Percentiles rank a stretch among this genome's conserved stretches.
Evolutionary conservation across 2,888 invertebrate species (phyloP).

Genomic region (Ormia ochracea): DNA sequence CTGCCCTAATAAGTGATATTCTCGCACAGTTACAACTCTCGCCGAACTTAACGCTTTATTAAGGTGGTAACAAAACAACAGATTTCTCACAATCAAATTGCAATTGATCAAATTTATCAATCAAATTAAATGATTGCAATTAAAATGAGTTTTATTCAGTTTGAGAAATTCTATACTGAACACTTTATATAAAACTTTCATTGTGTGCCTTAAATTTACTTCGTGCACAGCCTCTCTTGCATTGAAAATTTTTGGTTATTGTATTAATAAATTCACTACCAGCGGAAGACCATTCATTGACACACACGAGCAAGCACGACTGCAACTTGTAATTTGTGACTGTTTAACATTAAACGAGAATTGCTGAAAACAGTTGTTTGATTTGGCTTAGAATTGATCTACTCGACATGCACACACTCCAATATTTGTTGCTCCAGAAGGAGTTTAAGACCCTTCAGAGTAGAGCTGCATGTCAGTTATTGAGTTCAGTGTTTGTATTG

Average conservation of each 20-base stretch:
- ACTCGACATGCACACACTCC: too few species aligned
- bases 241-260: background rate
- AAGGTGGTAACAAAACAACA: too few species aligned
- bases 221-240: background rate
- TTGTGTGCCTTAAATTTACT: background rate
- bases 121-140: too few species aligned
- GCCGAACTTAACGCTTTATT: too few species aligned
- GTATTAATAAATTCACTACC: slow-evolving; percentile 7
- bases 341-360: slow-evolving; percentile 25
- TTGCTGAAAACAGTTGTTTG: slow-evolving; percentile 28
- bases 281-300: background rate
- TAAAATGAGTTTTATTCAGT: too few species aligned
- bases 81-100: too few species aligned
- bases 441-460: slow-evolving; percentile 23
- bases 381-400: slow-evolving; percentile 5
- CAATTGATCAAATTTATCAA: too few species aligned
- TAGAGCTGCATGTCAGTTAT: background rate
- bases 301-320: background rate
- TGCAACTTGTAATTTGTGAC: background rate
- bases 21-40: too few species aligned
- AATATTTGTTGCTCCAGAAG: background rate
- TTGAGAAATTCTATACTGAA: too few species aligned
- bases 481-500: background rate
- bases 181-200: background rate
- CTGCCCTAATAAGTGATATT: too few species aligned